Base-by-base conservation (phyloP, 1,140 invertebrate genomes). In the Drosophila watanabei region DNA sequence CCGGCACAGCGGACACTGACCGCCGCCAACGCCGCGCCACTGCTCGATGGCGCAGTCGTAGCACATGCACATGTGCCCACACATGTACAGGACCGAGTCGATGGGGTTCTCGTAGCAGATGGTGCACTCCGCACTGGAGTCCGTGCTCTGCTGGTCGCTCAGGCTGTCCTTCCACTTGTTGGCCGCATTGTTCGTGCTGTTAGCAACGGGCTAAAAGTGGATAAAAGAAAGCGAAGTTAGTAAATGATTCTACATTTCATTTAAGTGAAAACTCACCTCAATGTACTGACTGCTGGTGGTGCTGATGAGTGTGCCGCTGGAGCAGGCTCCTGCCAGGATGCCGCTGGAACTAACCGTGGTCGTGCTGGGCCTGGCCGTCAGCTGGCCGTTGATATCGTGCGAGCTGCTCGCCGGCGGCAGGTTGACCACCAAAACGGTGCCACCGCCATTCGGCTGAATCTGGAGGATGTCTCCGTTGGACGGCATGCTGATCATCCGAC, bases 21-120 rank as follows among this genome's bases (percentile, higher is more conserved):
- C 97, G 43, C 97, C 97, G 1, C 97, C 97, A 83, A 97, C 97
- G 20, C 97, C 96, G 45, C 96, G 94, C 97, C 98, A 98, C 88
- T 99, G 97, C 80, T 98, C 96, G 16, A 97, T 95, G 4, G 98
- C 98, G 94, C 98, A 99, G n/a, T 97, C 95, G 90, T 98, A 99
- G 93, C 98, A 99, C 98, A 99, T 98, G 91, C 98, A 99, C 97
- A 99, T 98, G 94, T 99, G 98, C 43, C 98, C 98, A 93, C 98
- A 99, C 94, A 97, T 98, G 92, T 99, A 99, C 20, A 99, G 94
- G 24, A 99, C 98, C 81, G 97, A 97, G 93, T 99, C 97, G 52
- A 99, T 98, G 58, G 95, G 95, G 80, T 97, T 96, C 93, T 99
- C 98, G 91, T 98, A 99, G 93, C 98, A 99, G 52, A 99, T 98